Percentiles rank a stretch among this genome's conserved stretches.
Conservation (phyloP, 2,888 invertebrate genomes). For the Meteorus cinctellus region DNA sequence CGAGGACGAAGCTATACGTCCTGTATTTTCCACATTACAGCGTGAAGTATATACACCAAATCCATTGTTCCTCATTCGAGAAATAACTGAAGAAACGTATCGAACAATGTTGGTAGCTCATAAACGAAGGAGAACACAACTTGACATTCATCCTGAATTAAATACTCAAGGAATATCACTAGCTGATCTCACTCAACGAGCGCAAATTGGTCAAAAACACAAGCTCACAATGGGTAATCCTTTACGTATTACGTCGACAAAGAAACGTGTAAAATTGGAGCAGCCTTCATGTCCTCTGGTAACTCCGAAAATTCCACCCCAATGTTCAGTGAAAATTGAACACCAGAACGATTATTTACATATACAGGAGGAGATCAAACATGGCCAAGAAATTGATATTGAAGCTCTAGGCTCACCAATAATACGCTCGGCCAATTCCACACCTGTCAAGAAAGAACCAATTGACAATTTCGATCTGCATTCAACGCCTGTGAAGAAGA, state of each 20-base stretch:
- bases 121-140: slow-evolving; percentile 81
- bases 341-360: slow-evolving; percentile 68
- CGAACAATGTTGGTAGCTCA: slow-evolving; percentile 82
- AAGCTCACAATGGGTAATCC: slow-evolving; percentile 75
- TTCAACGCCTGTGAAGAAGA: slow-evolving; percentile 56
- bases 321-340: slow-evolving; percentile 61
- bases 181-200: slow-evolving; percentile 79
- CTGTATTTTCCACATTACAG: slow-evolving; percentile 70
- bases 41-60: slow-evolving; percentile 65
- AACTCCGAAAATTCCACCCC: slow-evolving; percentile 53
- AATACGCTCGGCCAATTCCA: slow-evolving; percentile 52
- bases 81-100: slow-evolving; percentile 79
- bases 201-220: slow-evolving; percentile 74
- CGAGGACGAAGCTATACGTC: slow-evolving; percentile 67
- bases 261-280: slow-evolving; percentile 69
- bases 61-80: slow-evolving; percentile 73
- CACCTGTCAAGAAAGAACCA: slow-evolving; percentile 64
- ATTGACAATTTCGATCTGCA: slow-evolving; percentile 61
- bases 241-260: slow-evolving; percentile 73
- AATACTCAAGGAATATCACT: slow-evolving; percentile 85
- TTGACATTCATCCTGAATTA: slow-evolving; percentile 84
- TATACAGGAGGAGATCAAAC: slow-evolving; percentile 64
- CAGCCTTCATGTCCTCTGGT: slow-evolving; percentile 67
- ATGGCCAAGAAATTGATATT: slow-evolving; percentile 40
- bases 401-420: slow-evolving; percentile 59